A percentile compares a stretch with the other conserved stretches of the same genome.
Conservation (phyloP, 2,888 invertebrate species). For the Strigamia maritima region DNA sequence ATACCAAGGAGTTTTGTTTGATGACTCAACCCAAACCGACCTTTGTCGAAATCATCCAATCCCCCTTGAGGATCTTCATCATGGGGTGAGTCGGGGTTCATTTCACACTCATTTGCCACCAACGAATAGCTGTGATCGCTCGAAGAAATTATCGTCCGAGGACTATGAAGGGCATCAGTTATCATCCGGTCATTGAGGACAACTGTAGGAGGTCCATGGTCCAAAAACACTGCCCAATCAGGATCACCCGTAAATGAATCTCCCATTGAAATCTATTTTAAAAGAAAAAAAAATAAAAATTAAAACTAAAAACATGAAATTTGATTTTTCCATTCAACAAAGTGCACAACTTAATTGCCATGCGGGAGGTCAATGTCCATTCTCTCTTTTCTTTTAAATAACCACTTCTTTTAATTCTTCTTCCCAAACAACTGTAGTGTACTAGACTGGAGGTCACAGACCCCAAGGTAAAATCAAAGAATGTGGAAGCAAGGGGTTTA, state of each 20-base stretch:
- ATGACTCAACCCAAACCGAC: constrained; percentile 13
- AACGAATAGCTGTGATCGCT: constrained; percentile 83
- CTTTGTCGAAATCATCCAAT: constrained; percentile 11
- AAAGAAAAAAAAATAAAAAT: neutral
- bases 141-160: constrained; percentile 70
- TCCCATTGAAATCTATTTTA: constrained; percentile 37
- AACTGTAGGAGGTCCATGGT: constrained; percentile 48
- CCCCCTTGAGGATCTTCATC: constrained; percentile 2
- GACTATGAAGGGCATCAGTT: constrained; percentile 77
- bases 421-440: constrained; percentile 10
- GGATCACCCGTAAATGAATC: constrained; percentile 46
- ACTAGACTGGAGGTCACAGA: neutral
- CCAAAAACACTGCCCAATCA: constrained; percentile 51
- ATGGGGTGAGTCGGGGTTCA: constrained; percentile 36
- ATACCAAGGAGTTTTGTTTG: constrained; percentile 8
- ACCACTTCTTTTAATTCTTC: constrained; percentile 1
- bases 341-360: too few species aligned
- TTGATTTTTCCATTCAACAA: neutral
- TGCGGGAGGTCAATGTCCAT: neutral
- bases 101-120: constrained; percentile 47
- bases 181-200: constrained; percentile 82
- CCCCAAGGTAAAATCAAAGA: constrained; percentile 3
- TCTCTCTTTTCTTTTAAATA: neutral
- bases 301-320: neutral
- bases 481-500: constrained; percentile 14